These are phyloP conservation scores for Bedellia somnulentella DNA, from an alignment of 2,888 invertebrate genomes.

Conservation along the genomic window DNA sequence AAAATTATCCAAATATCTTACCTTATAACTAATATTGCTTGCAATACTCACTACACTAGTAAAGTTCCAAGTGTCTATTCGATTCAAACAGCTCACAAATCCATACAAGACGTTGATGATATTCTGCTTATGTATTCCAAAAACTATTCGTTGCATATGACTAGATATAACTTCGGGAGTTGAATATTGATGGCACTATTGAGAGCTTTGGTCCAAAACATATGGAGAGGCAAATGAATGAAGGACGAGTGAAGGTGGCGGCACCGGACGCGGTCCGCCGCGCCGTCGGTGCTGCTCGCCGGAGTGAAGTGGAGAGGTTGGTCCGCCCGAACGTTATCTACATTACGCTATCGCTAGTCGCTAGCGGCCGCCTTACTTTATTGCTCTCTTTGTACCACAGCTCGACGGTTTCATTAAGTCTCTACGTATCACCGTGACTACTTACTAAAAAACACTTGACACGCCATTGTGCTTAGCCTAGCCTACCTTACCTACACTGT, in stretches of 20 bases:
- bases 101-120: no score
- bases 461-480: constrained; percentile 25
- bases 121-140: no score
- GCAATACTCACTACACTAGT: no score
- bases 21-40: no score
- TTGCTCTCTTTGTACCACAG: constrained; percentile 56
- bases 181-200: no score
- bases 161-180: no score
- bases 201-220: neutral
- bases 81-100: no score
- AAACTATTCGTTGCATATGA: no score
- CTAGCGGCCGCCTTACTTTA: constrained; percentile 28
- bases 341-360: constrained; percentile 21
- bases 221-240: neutral
- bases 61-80: no score
- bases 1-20: no score
- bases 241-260: constrained; percentile 5
- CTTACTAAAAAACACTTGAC: constrained; percentile 23
- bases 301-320: constrained; percentile 25
- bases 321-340: constrained; percentile 25
- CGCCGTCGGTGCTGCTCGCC: constrained; percentile 13
- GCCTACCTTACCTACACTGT: constrained; percentile 30
- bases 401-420: constrained; percentile 57
- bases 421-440: constrained; percentile 55
- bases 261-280: constrained; percentile 1